These are phyloP conservation scores for Hemicrepidius hirtus DNA, from an alignment of 2,888 invertebrate genomes.

Conservation along the genomic window DNA sequence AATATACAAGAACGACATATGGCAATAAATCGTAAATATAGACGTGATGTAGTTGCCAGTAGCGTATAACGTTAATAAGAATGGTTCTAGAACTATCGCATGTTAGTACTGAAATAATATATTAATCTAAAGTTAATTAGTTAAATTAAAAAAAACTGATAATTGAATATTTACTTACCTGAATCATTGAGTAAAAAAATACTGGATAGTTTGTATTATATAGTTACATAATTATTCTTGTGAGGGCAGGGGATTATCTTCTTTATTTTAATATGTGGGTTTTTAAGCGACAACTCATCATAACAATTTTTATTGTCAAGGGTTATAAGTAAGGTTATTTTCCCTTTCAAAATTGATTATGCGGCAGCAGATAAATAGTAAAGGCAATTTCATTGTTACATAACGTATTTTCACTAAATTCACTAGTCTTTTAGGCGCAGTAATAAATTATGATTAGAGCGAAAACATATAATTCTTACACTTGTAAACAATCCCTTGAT, in stretches of 20 bases:
- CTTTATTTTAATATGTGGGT: background rate
- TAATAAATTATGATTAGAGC: conserved; percentile 38
- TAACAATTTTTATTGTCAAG: background rate
- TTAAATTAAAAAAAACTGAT: too few relatives aligned
- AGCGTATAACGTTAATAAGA: too few relatives aligned
- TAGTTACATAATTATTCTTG: conserved; percentile 8
- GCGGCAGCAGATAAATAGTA: background rate
- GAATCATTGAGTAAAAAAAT: conserved; percentile 41
- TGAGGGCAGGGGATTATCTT: background rate
- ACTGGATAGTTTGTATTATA: background rate
- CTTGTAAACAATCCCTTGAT: conserved; percentile 52
- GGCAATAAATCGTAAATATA: too few relatives aligned
- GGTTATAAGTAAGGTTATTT: too few relatives aligned
- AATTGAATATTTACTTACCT: conserved; percentile 24
- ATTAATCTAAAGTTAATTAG: too few relatives aligned
- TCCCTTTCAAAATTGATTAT: background rate
- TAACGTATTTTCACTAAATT: conserved; percentile 18
- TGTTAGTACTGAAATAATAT: too few relatives aligned
- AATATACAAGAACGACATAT: too few relatives aligned
- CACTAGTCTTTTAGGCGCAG: conserved; percentile 16
- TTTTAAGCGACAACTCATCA: background rate
- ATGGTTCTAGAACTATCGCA: too few relatives aligned
- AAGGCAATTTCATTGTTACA: conserved; percentile 5
- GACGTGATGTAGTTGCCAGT: too few relatives aligned
- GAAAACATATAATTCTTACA: conserved; percentile 49